These are phyloP conservation scores for Thaumetopoea pityocampa DNA, from an alignment of 1,140 invertebrate species.

Conservation along the genomic window DNA sequence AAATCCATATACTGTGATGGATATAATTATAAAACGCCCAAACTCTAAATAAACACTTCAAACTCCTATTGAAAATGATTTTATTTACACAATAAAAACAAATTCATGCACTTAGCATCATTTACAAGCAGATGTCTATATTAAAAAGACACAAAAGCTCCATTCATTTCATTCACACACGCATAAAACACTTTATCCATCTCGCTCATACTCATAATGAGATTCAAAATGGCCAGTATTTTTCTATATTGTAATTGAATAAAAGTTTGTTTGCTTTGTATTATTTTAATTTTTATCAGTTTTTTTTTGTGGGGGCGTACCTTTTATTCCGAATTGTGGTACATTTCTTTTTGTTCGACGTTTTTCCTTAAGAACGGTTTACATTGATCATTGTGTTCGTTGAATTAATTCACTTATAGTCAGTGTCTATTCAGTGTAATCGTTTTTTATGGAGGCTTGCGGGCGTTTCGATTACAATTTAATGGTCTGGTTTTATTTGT, in stretches of 20 bases:
- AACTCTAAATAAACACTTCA: no score
- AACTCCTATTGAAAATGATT: no score
- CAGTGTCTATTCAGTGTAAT: constrained; percentile 27
- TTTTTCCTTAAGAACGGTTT: constrained; percentile 22
- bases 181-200: constrained; percentile 22
- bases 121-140: constrained; percentile 38
- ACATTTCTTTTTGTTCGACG: constrained; percentile 22
- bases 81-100: constrained; percentile 9
- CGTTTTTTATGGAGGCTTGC: constrained; percentile 15
- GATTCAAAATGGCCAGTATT: constrained; percentile 46
- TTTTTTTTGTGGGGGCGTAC: constrained; percentile 27
- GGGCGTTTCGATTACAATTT: constrained; percentile 31
- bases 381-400: constrained; percentile 28
- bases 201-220: constrained; percentile 38
- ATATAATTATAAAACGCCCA: no score
- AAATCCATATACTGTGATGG: no score
- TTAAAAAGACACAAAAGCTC: constrained; percentile 20
- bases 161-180: constrained; percentile 17
- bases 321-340: constrained; percentile 20
- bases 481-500: constrained; percentile 20
- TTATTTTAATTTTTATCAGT: constrained; percentile 48
- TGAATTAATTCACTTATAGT: constrained; percentile 27
- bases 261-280: constrained; percentile 38
- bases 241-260: constrained; percentile 28
- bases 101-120: constrained; percentile 18